Conservation (phyloP, 1,140 invertebrate genomes). For the Drosophila santomea region DNA sequence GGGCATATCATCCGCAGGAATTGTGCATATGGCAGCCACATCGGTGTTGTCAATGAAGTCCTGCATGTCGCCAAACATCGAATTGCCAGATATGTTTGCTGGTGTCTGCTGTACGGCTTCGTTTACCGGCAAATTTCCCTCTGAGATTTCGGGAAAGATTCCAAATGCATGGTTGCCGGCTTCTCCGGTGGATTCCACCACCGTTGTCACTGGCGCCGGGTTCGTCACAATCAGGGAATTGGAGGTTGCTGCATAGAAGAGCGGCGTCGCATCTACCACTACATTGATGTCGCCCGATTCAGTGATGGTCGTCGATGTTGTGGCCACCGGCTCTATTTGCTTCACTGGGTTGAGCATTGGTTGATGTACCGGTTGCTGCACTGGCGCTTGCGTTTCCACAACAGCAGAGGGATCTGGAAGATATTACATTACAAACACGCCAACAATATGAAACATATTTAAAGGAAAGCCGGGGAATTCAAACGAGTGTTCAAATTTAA, state of each 20-base stretch:
- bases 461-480: not conserved
- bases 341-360: not conserved
- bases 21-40: constrained; percentile 71
- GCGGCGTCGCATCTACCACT: constrained; percentile 57
- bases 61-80: constrained; percentile 72
- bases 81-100: constrained; percentile 23
- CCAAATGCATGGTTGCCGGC: constrained; percentile 18
- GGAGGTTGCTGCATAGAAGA: constrained; percentile 50
- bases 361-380: constrained; percentile 1
- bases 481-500: not conserved
- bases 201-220: not conserved
- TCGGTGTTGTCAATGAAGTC: constrained; percentile 73
- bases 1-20: constrained; percentile 72
- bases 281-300: constrained; percentile 52
- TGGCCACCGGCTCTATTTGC: constrained; percentile 2
- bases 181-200: not conserved
- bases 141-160: constrained; percentile 50
- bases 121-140: constrained; percentile 1
- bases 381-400: not conserved
- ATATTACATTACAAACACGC: constrained; percentile 1
- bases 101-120: constrained; percentile 6
- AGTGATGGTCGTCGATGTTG: constrained; percentile 38
- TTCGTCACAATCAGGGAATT: not conserved
- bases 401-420: constrained; percentile 45
- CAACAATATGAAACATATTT: not conserved